Evolutionary conservation across 2,888 invertebrate genomes (phyloP).

Genomic region (Netelia melanura): DNA sequence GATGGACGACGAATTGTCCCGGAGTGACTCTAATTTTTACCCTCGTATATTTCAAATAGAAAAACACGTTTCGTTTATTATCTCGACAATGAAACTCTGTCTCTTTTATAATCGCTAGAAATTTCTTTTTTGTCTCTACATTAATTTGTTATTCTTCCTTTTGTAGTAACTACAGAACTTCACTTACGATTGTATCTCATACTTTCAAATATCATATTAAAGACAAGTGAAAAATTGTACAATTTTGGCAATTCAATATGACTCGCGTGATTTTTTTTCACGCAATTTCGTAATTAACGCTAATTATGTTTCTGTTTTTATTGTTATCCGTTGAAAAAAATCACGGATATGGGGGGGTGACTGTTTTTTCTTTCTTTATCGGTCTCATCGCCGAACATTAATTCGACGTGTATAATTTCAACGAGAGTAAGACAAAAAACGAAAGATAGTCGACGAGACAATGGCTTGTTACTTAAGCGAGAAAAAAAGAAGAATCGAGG

Average conservation of each 20-base stretch:
- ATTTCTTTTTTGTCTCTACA: not conserved
- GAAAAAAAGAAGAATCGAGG: conserved; percentile 33
- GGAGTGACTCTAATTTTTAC: conserved; percentile 16
- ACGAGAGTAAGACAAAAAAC: conserved; percentile 21
- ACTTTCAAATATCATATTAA: conserved; percentile 35
- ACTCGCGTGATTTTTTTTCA: not conserved
- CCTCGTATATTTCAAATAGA: conserved; percentile 21
- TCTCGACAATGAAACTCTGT: conserved; percentile 12
- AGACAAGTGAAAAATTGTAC: conserved; percentile 40
- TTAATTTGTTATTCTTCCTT: conserved; percentile 9
- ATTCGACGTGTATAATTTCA: conserved; percentile 25
- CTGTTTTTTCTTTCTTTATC: conserved; percentile 21
- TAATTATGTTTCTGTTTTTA: conserved; percentile 21
- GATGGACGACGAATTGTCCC: conserved; percentile 37
- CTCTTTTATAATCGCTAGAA: conserved; percentile 17
- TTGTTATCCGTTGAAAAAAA: conserved; percentile 3
- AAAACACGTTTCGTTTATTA: conserved; percentile 12
- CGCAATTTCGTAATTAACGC: conserved; percentile 10
- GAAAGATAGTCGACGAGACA: conserved; percentile 15
- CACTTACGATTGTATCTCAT: conserved; percentile 43
- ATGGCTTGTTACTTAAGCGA: conserved; percentile 7
- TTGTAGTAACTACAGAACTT: conserved; percentile 46
- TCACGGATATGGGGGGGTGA: not conserved
- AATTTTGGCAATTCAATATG: conserved; percentile 7
- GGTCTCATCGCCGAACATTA: conserved; percentile 10